phyloP scores from a whole-genome alignment of 2,113 vertebrate genomes.

The Pithys albifrons region DNA sequence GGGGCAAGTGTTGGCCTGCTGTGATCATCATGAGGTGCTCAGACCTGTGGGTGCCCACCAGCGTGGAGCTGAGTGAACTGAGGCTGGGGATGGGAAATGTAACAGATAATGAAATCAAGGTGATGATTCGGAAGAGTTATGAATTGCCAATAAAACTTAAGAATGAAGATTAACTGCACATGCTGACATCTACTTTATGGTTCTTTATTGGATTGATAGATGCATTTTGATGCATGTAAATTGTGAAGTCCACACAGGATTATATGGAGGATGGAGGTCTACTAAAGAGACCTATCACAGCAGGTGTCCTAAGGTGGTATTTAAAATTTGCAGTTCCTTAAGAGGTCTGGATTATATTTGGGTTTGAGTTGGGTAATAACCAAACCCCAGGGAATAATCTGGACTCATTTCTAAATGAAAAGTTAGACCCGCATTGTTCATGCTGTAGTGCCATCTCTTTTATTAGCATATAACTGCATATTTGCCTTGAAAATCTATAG shows the following conservation, averaged over 20 bases:
- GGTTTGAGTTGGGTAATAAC: neutral
- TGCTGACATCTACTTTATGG: neutral
- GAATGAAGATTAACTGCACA: neutral
- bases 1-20: neutral
- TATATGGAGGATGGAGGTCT: neutral
- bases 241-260: neutral
- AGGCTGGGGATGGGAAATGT: neutral
- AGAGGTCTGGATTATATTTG: accelerated
- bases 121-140: neutral
- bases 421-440: neutral
- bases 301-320: neutral
- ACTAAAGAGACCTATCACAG: neutral
- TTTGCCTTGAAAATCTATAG: conserved; percentile 38
- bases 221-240: neutral
- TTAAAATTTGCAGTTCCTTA: neutral
- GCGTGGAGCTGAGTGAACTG: neutral
- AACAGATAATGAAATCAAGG: neutral
- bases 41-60: neutral
- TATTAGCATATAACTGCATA: neutral
- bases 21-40: neutral
- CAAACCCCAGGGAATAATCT: neutral
- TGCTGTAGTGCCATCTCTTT: neutral
- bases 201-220: neutral
- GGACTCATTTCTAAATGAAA: neutral
- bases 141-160: neutral